phyloP scores from a whole-genome alignment of 2,888 invertebrate species.

The Melanophora roralis region DNA sequence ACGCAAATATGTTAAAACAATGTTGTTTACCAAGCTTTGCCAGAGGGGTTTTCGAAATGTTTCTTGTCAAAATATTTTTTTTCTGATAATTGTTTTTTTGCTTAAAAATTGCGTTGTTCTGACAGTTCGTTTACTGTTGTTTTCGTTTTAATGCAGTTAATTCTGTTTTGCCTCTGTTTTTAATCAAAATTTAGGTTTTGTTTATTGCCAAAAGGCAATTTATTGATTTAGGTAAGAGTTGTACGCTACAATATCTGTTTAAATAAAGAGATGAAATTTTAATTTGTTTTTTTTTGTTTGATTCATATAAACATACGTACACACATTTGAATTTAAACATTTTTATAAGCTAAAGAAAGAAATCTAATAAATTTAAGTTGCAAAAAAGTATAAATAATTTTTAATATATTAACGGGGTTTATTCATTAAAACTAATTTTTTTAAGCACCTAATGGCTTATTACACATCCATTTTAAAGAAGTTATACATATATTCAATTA shows the following conservation, averaged over 20 bases:
- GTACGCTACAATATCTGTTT: not conserved
- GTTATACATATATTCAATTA: too few relatives aligned
- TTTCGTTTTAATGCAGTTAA: not conserved
- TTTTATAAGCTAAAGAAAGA: too few relatives aligned
- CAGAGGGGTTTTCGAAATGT: not conserved
- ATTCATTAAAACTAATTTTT: too few relatives aligned
- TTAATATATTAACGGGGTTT: too few relatives aligned
- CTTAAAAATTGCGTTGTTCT: not conserved
- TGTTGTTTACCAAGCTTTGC: not conserved
- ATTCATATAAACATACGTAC: too few relatives aligned
- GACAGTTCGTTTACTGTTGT: not conserved
- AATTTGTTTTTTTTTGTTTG: too few relatives aligned
- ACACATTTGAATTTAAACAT: too few relatives aligned
- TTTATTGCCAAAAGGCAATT: constrained; percentile 43
- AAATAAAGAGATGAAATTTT: not conserved
- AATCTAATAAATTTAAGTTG: too few relatives aligned
- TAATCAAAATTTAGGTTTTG: constrained; percentile 36
- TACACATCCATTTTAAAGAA: too few relatives aligned
- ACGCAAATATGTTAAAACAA: not conserved
- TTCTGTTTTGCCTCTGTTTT: not conserved
- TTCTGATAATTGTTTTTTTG: not conserved
- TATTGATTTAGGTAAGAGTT: constrained; percentile 42
- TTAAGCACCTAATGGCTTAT: too few relatives aligned
- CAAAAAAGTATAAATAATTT: too few relatives aligned
- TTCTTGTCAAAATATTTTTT: not conserved